phyloP scores from a whole-genome alignment of 2,113 vertebrate species.

The Hassar affinis region DNA sequence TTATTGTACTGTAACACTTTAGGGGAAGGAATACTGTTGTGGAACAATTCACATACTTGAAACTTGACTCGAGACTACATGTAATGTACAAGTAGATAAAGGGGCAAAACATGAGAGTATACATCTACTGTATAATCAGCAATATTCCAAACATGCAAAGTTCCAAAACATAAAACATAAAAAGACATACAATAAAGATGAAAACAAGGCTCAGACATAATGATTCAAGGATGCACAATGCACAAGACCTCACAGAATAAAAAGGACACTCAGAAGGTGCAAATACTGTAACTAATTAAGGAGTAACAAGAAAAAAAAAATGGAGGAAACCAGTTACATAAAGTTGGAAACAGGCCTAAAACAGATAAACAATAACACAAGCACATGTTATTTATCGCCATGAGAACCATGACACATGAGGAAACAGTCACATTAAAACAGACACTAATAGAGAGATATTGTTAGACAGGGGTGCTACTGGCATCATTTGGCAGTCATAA shows the following conservation, averaged over 20 bases:
- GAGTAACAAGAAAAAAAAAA: neutral
- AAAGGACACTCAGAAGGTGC: neutral
- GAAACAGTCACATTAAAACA: neutral
- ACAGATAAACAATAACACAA: neutral
- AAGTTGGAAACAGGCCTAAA: neutral
- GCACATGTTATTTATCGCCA: neutral
- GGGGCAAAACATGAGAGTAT: neutral
- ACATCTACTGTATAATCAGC: neutral
- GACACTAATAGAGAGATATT: neutral
- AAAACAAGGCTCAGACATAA: neutral
- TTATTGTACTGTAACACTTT: neutral
- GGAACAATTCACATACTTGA: neutral
- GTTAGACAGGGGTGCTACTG: neutral
- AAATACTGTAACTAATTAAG: neutral
- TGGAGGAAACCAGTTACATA: neutral
- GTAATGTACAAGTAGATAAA: neutral
- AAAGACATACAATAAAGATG: neutral
- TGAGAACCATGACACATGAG: neutral
- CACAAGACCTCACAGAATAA: neutral
- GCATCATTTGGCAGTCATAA: neutral
- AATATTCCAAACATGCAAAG: neutral
- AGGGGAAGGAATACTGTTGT: neutral
- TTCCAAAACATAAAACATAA: neutral
- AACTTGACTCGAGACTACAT: neutral
- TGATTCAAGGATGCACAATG: neutral